Evolutionary conservation across 2,888 invertebrate genomes (phyloP).

Genomic region (Taenaris catops): DNA sequence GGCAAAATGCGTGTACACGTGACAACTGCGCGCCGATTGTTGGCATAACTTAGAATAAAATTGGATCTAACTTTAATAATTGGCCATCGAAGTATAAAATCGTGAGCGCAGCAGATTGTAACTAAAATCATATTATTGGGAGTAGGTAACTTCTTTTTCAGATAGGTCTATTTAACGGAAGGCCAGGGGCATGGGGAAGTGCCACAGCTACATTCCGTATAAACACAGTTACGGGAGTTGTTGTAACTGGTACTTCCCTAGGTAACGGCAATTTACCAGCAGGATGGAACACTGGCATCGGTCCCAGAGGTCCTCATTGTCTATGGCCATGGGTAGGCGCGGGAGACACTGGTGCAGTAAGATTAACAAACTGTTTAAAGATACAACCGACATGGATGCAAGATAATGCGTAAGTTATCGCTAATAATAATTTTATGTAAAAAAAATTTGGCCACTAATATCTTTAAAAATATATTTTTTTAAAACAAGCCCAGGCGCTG

Average conservation of each 20-base stretch:
- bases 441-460: no score
- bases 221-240: conserved; percentile 56
- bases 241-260: conserved; percentile 74
- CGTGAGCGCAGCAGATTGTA: no score
- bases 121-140: no score
- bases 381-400: conserved; percentile 94
- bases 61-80: no score
- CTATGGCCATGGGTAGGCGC: conserved; percentile 87
- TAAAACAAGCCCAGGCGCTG: no score
- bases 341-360: conserved; percentile 76
- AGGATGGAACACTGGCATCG: conserved; percentile 74
- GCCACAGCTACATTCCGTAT: conserved; percentile 50
- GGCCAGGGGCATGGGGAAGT: conserved; percentile 58
- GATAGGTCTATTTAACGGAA: conserved; percentile 60
- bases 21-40: no score
- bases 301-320: conserved; percentile 71
- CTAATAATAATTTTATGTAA: no score
- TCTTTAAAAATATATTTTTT: no score
- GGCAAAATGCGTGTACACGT: no score
- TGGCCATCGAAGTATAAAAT: no score
- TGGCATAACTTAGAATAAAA: no score
- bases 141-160: conserved; percentile 30
- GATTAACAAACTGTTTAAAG: conserved; percentile 85
- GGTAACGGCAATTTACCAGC: conserved; percentile 78
- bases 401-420: conserved; percentile 75